These are phyloP conservation scores for Balaenoptera acutorostrata DNA, from an alignment of 2,113 vertebrate genomes.

Conservation along the genomic window DNA sequence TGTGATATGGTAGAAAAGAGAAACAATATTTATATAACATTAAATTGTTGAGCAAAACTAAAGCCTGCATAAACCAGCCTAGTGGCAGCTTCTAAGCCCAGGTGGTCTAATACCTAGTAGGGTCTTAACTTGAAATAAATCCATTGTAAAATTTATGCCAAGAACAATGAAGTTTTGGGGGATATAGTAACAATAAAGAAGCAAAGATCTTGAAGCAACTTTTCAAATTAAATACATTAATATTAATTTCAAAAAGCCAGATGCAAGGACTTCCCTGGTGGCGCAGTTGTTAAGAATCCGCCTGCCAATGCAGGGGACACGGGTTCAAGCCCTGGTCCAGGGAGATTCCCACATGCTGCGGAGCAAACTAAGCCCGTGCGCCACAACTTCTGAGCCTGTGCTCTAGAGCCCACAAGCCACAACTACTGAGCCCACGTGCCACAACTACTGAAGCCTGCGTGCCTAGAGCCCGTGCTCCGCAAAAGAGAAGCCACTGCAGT, in stretches of 20 bases:
- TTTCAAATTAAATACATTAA: conserved; percentile 30
- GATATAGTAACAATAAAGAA: not conserved
- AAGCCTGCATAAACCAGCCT: not conserved
- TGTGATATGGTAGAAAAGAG: not conserved
- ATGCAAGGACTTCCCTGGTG: not conserved
- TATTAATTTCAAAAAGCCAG: not conserved
- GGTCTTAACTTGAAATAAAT: not conserved
- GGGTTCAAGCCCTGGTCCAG: no score
- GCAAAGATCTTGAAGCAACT: not conserved
- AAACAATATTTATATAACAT: not conserved
- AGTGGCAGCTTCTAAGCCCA: not conserved
- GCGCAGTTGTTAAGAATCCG: rapidly evolving
- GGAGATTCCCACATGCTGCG: no score
- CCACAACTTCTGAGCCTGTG: no score
- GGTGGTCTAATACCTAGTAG: not conserved
- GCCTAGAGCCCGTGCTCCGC: no score
- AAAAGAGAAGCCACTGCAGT: no score
- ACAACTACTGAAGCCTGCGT: no score
- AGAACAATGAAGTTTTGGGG: not conserved
- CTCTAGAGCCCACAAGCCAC: no score
- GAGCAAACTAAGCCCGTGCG: no score
- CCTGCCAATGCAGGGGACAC: no score
- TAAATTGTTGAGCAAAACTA: not conserved
- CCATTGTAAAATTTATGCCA: not conserved
- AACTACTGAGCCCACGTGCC: no score